Evolutionary conservation across 2,113 vertebrate species (phyloP), one percentile per base, ranked within the genome.

Genomic region (Oenanthe oenanthe): DNA sequence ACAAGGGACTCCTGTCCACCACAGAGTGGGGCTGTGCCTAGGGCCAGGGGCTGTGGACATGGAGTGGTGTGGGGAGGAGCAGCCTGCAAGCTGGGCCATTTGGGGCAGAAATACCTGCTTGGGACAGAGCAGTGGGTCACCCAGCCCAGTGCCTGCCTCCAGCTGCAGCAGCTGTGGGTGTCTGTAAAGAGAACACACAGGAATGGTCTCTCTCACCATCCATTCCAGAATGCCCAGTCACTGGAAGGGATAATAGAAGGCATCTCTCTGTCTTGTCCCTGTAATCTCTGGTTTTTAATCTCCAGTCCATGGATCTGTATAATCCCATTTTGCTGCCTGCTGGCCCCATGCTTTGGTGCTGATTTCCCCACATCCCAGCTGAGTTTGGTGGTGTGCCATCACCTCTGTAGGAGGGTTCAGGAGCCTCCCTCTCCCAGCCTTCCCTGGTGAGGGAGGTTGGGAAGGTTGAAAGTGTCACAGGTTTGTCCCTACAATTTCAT

Each of bases 361-460:
- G 25, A 38, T 63, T 93, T 62, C 34, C 45, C 11, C 38, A 18
- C 15, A 26, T 9, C 36, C 32, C 73, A 66, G 60, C 18, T 45
- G 51, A 73, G 45, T 32, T 28, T 43, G 65, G 24, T 34, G 58
- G 40, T 66, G 13, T 61, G 45, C 17, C 4, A 3, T 54, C 53
- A 6, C 2, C 2, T 48, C 36, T 73, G 20, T 29, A 16, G 0
- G 1, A 73, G 36, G 16, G 43, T 5, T 42, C 43, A 73, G 29
- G 29, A 42, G 9, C 32, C 32, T 47, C 11, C 21, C 45, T 53
- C 45, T 67, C 32, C 38, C 57, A 77, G 47, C 43, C 13, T 45
- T 53, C 6, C 10, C 51, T 4, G 0, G 13, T 0, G 17, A 38
- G 26, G 70, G 43, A 66, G 19, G 14, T 0, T 7, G 40, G 13